phyloP scores from a whole-genome alignment of 30 jellyfish, hydroid and myxozoan genomes.

The Aurelia sp. region DNA sequence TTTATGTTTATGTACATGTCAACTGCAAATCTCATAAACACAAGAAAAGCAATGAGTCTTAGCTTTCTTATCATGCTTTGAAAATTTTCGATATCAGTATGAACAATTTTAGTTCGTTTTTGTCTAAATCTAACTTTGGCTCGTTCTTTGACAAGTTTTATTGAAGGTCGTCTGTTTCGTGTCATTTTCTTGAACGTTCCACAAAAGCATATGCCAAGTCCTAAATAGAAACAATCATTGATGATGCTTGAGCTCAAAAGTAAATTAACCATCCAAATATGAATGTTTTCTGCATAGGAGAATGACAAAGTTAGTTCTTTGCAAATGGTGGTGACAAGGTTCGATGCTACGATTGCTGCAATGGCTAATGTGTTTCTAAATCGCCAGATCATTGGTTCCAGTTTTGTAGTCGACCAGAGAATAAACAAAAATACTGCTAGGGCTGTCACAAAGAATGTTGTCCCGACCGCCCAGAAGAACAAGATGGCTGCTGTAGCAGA shows the following conservation, averaged over 20 bases:
- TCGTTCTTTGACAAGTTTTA: constrained; percentile 40
- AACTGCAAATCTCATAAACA: constrained; percentile 26
- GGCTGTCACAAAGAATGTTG: constrained; percentile 26
- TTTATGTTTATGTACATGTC: constrained; percentile 32
- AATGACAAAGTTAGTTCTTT: constrained; percentile 28
- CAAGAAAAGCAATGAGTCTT: constrained; percentile 30
- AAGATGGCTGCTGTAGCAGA: constrained; percentile 30
- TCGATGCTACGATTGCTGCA: constrained; percentile 7
- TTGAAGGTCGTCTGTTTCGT: constrained; percentile 57
- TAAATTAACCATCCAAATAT: constrained; percentile 26
- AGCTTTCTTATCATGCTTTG: constrained; percentile 57
- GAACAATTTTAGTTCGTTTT: constrained; percentile 29
- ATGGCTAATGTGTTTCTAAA: constrained; percentile 37
- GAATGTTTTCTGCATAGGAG: background rate
- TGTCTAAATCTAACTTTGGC: background rate
- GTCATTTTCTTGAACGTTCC: constrained; percentile 57
- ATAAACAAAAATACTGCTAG: constrained; percentile 50
- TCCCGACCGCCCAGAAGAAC: constrained; percentile 55
- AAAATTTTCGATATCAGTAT: constrained; percentile 46
- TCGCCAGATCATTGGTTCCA: constrained; percentile 51
- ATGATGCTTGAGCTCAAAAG: constrained; percentile 22
- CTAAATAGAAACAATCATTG: constrained; percentile 21
- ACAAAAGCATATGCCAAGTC: constrained; percentile 43
- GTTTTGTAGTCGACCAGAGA: constrained; percentile 55
- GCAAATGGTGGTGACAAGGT: constrained; percentile 4